Conservation (phyloP, 2,797 vertebrate genomes). For the Spondyliosoma cantharus region DNA sequence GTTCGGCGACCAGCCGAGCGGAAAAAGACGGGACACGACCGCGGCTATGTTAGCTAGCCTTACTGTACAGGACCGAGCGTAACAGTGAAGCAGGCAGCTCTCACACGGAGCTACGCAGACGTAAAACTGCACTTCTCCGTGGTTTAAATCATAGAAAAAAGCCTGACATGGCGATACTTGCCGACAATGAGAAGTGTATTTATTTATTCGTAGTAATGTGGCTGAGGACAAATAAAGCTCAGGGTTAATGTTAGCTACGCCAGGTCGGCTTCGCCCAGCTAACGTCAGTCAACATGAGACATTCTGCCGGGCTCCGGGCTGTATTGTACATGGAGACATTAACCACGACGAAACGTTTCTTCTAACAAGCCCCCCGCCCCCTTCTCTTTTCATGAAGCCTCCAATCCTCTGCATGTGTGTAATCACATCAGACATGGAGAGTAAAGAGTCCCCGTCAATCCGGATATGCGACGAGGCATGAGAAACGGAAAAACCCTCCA, state of each 20-base stretch:
- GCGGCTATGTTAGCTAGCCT: slow-evolving; percentile 14
- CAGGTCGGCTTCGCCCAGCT: too few relatives aligned
- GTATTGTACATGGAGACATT: slow-evolving; percentile 25
- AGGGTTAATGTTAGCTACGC: slow-evolving; percentile 18
- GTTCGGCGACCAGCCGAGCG: background rate
- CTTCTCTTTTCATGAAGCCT: slow-evolving; percentile 64
- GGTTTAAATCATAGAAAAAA: background rate
- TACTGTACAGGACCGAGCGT: slow-evolving; percentile 4
- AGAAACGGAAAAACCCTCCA: slow-evolving; percentile 39
- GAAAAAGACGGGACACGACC: slow-evolving; percentile 35
- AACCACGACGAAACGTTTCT: slow-evolving; percentile 32
- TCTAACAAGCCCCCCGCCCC: slow-evolving; percentile 58
- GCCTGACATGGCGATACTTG: background rate
- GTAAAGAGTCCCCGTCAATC: slow-evolving; percentile 47
- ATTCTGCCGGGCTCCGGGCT: slow-evolving; percentile 14
- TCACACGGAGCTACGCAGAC: slow-evolving; percentile 37
- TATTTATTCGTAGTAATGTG: background rate
- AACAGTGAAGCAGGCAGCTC: background rate
- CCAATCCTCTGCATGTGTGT: slow-evolving; percentile 54
- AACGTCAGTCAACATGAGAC: background rate
- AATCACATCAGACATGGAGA: slow-evolving; percentile 65
- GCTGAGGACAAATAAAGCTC: background rate
- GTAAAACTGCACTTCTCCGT: background rate
- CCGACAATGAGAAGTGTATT: background rate
- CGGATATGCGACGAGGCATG: slow-evolving; percentile 56